These are phyloP conservation scores for Zaprionus inermis DNA, from an alignment of 1,140 invertebrate genomes.

Conservation along the genomic window DNA sequence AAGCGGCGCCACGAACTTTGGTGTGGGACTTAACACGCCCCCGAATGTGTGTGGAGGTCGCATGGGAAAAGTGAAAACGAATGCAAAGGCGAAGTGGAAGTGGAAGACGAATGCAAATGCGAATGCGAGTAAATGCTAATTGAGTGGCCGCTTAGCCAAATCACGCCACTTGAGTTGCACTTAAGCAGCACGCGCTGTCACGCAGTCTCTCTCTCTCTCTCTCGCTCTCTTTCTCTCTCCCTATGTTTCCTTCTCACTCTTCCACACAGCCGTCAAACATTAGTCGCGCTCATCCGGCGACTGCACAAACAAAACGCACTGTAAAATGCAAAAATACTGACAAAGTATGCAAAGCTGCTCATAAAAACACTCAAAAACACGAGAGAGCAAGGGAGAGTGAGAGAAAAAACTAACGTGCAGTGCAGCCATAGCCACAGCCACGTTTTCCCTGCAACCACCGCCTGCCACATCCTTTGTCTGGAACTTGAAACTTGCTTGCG, in stretches of 20 bases:
- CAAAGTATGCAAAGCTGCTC: constrained; percentile 81
- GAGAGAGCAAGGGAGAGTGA: constrained; percentile 20
- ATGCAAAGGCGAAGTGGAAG: not conserved
- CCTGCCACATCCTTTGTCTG: constrained; percentile 42
- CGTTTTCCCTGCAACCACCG: constrained; percentile 2
- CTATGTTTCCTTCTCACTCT: not conserved
- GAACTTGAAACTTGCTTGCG: constrained; percentile 50
- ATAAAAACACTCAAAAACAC: constrained; percentile 76
- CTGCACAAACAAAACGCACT: constrained; percentile 77
- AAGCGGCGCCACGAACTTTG: not conserved
- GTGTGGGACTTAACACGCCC: constrained; percentile 3
- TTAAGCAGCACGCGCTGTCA: constrained; percentile 39
- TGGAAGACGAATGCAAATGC: constrained; percentile 8
- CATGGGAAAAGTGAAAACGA: not conserved
- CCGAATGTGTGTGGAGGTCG: not conserved
- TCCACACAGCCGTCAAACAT: constrained; percentile 37
- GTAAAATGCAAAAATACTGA: constrained; percentile 76
- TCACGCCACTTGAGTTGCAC: constrained; percentile 58
- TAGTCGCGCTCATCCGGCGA: constrained; percentile 61
- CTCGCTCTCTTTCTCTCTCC: not conserved
- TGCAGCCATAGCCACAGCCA: constrained; percentile 30
- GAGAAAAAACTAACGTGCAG: constrained; percentile 65
- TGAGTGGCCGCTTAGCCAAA: constrained; percentile 67
- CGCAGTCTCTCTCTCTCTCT: constrained; percentile 21
- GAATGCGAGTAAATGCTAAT: constrained; percentile 58